phyloP scores from a whole-genome alignment of 2,797 vertebrate species.

The Oreortyx pictus region DNA sequence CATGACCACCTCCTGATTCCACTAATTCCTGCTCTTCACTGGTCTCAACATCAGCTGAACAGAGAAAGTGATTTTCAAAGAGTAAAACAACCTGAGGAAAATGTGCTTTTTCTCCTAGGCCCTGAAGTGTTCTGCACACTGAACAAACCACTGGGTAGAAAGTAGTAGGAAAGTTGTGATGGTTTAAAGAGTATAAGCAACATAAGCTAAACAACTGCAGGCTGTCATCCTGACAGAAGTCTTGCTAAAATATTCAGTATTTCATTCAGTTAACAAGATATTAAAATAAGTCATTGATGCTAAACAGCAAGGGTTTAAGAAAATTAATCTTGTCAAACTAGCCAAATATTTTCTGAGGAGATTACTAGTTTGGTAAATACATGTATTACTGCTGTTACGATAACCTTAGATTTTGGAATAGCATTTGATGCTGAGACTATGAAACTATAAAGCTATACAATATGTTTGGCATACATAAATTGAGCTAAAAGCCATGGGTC shows the following conservation, averaged over 20 bases:
- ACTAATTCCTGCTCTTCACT: neutral
- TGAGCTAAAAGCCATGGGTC: neutral
- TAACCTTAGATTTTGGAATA: neutral
- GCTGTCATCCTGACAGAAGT: neutral
- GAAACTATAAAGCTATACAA: neutral
- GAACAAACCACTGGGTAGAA: neutral
- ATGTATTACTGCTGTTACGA: neutral
- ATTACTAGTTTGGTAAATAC: neutral
- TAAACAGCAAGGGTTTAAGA: neutral
- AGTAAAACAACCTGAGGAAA: neutral
- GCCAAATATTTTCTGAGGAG: neutral
- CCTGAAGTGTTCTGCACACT: neutral
- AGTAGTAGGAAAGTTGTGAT: neutral
- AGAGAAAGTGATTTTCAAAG: neutral
- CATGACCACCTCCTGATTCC: neutral
- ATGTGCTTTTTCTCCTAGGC: neutral
- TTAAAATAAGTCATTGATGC: constrained; percentile 1
- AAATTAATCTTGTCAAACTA: neutral
- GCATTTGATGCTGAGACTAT: neutral
- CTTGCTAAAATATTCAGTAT: neutral
- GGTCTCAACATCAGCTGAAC: constrained; percentile 2
- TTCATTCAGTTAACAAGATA: neutral
- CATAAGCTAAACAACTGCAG: neutral
- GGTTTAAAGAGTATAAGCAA: neutral
- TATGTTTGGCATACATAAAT: neutral